Base-by-base conservation (phyloP, 2,113 vertebrate genomes). In the Melanotaenia duboulayi region DNA sequence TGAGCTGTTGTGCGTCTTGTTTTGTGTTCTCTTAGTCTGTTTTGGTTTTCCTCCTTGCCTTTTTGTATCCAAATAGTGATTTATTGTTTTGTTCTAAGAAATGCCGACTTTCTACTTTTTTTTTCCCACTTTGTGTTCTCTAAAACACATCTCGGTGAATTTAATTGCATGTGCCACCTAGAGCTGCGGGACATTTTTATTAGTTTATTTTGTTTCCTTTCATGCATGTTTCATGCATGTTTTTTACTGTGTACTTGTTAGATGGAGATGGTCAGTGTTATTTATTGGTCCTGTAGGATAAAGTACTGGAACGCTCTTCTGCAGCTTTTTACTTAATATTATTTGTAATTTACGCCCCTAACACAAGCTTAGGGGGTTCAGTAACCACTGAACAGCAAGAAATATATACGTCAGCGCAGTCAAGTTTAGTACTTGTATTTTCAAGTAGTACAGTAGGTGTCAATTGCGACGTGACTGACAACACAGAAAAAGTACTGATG, bases 141-240 rank as follows among this genome's bases (percentile, higher is more conserved):
- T n/a, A 3, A 0, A 78, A 32, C 50, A 48, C 25, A 56, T 76
- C 60, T 76, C 42, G 11, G 57, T 39, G 54, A 50, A 56, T 74
- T 65, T 71, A 80, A 73, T 82, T 84, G 65, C 66, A 54, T 7
- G 20, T 46, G 55, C 82, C 62, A 69, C 56, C 62, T 1, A 6
- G 12, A 66, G 22, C 20, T 23, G 24, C 13, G 0, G 1, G 50
- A 51, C 3, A 28, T 67, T 65, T 72, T 70, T 55, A 2, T 51
- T n/a, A n/a, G n/a, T 42, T 5, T 4, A 2, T 17, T 17, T 17
- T 2, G 60, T 62, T 58, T 71, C 17, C 40, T 73, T 76, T 61
- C 14, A 66, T 59, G 19, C 4, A n/a, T 22, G 12, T 35, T 16
- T n/a, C n/a, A n/a, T n/a, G n/a, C n/a, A n/a, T n/a, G n/a, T n/a